phyloP scores from a whole-genome alignment of 2,113 vertebrate species.

The Thryonomys swinderianus region DNA sequence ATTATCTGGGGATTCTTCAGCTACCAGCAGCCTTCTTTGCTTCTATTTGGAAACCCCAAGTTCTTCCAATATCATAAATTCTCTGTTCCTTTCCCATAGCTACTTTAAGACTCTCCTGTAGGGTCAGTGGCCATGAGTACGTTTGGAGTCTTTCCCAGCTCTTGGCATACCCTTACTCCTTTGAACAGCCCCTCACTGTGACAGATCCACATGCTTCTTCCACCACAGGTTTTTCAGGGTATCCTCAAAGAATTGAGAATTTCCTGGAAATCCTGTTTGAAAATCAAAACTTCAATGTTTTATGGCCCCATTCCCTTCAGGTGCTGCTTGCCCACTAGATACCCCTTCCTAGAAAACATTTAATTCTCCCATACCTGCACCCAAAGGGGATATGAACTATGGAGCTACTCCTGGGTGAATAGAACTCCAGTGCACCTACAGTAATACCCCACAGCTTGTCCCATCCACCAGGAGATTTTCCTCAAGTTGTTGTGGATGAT shows the following conservation, averaged over 20 bases:
- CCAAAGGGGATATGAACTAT: neutral
- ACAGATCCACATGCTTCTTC: neutral
- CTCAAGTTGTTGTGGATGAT: neutral
- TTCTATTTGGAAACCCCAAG: neutral
- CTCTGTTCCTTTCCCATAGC: neutral
- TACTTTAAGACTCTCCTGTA: slow-evolving; percentile 42
- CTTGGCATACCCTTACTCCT: neutral
- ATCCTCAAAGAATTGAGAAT: neutral
- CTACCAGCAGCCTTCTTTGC: neutral
- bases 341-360: slow-evolving; percentile 12
- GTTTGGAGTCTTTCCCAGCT: neutral
- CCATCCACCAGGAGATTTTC: neutral
- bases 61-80: slow-evolving; percentile 37
- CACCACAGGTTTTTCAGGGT: neutral
- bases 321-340: neutral
- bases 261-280: neutral
- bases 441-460: neutral
- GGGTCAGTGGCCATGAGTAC: neutral
- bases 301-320: neutral
- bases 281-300: neutral
- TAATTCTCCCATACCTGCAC: neutral
- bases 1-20: slow-evolving; percentile 24
- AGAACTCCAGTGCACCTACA: neutral
- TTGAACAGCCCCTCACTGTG: slow-evolving; percentile 2
- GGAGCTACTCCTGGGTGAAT: slow-evolving; percentile 29